Conservation (phyloP, 2,113 vertebrate species). For the Suncus etruscus region DNA sequence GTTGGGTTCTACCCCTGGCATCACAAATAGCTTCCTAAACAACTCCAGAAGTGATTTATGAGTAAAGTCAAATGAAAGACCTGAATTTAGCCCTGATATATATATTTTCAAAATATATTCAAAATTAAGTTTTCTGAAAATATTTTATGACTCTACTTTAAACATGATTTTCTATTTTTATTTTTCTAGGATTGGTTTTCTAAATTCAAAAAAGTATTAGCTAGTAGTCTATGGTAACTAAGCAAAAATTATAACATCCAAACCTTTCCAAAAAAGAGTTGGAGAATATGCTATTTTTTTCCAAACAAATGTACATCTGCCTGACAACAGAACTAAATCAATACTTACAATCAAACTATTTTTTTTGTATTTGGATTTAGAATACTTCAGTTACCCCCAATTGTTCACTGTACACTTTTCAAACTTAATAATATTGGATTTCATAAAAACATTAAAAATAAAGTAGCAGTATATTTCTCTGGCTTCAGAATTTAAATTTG, state of each 20-base stretch:
- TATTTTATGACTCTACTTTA: slow-evolving; percentile 33
- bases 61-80: too few species aligned
- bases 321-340: not conserved
- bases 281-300: not conserved
- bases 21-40: too few species aligned
- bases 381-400: not conserved
- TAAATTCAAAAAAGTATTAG: slow-evolving; percentile 42
- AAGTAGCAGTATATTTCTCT: not conserved
- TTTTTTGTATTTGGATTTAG: not conserved
- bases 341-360: not conserved
- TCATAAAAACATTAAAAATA: not conserved
- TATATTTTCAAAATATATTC: not conserved
- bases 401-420: not conserved
- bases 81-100: too few species aligned
- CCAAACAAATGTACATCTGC: not conserved
- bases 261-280: slow-evolving; percentile 20
- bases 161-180: not conserved
- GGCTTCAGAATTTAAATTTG: not conserved
- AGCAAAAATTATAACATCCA: not conserved
- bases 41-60: too few species aligned
- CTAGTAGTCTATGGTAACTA: not conserved
- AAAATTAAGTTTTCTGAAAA: not conserved
- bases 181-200: slow-evolving; percentile 6
- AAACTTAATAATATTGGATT: not conserved
- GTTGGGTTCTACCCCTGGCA: too few species aligned